Evolutionary conservation across 2,113 vertebrate species (phyloP), one percentile per base, ranked within the genome.

Genomic region (Platysteira castanea): DNA sequence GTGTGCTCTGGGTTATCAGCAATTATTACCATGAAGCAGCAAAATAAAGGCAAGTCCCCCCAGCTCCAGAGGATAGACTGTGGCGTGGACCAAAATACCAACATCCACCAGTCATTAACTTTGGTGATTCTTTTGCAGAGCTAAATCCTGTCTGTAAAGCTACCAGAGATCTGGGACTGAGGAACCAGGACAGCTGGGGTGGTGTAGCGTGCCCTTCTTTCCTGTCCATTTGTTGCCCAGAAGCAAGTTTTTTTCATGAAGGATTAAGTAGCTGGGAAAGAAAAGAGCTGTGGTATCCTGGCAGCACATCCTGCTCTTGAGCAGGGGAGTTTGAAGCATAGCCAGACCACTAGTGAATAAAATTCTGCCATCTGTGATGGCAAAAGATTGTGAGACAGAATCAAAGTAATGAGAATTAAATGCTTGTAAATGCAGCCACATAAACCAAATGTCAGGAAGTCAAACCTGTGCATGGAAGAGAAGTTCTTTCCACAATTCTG

Each of bases 331-430:
- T 93, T 93, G 96, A 95, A 95, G 73, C 39, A 70, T 5, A 30
- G 71, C 90, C 91, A 96, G 84, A 41, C 35, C 1, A 4, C 53
- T 56, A 64, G 23, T 52, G 87, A 95, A 79, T 75, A 88, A 80
- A 94, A 91, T 90, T 85, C 75, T 95, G 64, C 95, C 91, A 97
- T 97, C 95, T 97, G 93, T 61, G 82, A 53, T 64, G 63, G 73
- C 37, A 80, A 92, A 87, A 87, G 94, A 54, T 20, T 42, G 50
- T 54, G 50, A 93, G 47, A 84, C 21, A 59, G 47, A 86, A 60
- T 61, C 39, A 71, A 92, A 71, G 49, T 91, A 90, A 31, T 63
- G 59, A 59, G 35, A 84, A 87, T 63, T 47, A 91, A 93, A 78
- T 87, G 41, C 59, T 76, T 84, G 11, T 60, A 76, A 93, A 90